phyloP scores from a whole-genome alignment of 2,113 vertebrate species.

The Aspidoscelis tigris region DNA sequence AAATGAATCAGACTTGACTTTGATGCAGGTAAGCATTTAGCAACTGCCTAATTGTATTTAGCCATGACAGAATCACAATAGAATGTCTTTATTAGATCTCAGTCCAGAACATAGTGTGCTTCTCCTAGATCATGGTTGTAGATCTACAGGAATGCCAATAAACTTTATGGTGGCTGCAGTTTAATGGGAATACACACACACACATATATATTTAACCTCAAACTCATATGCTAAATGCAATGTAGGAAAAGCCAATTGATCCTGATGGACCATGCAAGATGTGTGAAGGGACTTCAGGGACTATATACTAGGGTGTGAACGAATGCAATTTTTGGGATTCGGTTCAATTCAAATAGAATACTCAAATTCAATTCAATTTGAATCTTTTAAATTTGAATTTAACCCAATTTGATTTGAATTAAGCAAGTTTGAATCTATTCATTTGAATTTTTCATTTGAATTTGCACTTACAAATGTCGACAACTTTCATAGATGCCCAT shows the following conservation, averaged over 20 bases:
- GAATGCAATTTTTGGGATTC: too few species aligned
- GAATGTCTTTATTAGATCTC: constrained; percentile 30
- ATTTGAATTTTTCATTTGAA: too few species aligned
- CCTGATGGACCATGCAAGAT: too few species aligned
- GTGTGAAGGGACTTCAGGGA: too few species aligned
- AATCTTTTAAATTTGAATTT: too few species aligned
- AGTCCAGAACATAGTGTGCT: not conserved
- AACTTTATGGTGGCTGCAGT: not conserved
- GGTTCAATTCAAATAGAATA: too few species aligned
- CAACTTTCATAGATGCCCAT: too few species aligned
- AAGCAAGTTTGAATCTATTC: too few species aligned
- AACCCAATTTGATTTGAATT: too few species aligned
- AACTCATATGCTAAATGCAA: not conserved
- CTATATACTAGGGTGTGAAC: too few species aligned
- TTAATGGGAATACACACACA: constrained; percentile 1
- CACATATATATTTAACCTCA: not conserved
- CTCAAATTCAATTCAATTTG: too few species aligned
- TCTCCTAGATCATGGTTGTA: accelerated
- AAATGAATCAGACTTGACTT: constrained; percentile 37
- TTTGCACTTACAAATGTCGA: too few species aligned
- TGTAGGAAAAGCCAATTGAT: not conserved
- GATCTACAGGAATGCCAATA: accelerated
- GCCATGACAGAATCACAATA: constrained; percentile 17
- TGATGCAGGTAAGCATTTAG: constrained; percentile 14
- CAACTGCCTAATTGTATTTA: constrained; percentile 17